Conservation (phyloP, 2,888 invertebrate genomes). For the Cosmorhoe ocellata region DNA sequence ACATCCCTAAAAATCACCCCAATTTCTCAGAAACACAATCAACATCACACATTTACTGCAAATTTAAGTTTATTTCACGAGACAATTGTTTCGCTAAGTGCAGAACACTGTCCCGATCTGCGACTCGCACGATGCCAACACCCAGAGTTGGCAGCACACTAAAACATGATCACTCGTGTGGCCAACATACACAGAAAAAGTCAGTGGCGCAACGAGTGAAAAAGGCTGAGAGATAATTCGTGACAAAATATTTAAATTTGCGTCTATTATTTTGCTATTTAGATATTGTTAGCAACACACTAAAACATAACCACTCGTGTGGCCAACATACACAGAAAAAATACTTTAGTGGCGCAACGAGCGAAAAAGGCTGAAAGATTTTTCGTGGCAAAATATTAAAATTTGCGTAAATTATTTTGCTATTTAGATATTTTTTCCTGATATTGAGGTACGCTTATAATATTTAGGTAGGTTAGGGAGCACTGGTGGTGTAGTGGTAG, state of each 20-base stretch:
- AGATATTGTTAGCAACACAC: conserved; percentile 15
- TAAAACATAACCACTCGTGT: conserved; percentile 20
- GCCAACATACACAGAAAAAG: neutral
- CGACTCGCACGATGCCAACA: conserved; percentile 6
- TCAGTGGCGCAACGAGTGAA: neutral
- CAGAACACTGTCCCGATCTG: conserved; percentile 15
- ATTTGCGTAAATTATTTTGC: too few species aligned
- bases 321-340: neutral
- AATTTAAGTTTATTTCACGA: conserved; percentile 11
- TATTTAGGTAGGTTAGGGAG: too few species aligned
- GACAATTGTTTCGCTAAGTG: conserved; percentile 20
- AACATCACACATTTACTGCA: neutral
- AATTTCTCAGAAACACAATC: neutral
- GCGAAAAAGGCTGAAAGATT: too few species aligned
- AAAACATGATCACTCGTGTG: conserved; percentile 20
- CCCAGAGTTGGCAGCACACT: conserved; percentile 11
- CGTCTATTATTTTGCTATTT: too few species aligned
- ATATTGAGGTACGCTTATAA: too few species aligned
- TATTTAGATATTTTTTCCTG: too few species aligned
- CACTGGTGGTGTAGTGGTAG: too few species aligned
- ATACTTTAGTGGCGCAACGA: neutral
- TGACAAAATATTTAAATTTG: too few species aligned
- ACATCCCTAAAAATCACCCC: too few species aligned
- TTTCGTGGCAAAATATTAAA: too few species aligned
- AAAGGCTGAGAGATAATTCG: too few species aligned